phyloP scores from a whole-genome alignment of 2,797 vertebrate genomes.

The Lateolabrax maculatus region DNA sequence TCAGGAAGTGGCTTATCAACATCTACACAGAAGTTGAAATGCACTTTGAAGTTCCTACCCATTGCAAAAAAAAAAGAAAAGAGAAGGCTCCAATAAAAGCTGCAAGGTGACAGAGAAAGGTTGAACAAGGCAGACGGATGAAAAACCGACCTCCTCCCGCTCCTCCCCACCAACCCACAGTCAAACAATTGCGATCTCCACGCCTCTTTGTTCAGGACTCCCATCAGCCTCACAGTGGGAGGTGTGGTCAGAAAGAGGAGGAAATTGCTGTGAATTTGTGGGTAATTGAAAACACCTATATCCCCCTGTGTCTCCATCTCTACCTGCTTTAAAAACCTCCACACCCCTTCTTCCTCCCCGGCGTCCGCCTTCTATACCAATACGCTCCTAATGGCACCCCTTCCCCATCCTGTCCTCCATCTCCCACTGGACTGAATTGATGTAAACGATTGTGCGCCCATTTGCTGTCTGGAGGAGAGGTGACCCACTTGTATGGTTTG shows the following conservation, averaged over 20 bases:
- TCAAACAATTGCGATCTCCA: slow-evolving; percentile 78
- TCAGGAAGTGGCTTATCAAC: slow-evolving; percentile 76
- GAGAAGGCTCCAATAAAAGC: slow-evolving; percentile 52
- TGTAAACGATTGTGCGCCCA: slow-evolving; percentile 81
- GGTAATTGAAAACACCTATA: slow-evolving; percentile 87
- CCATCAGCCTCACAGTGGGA: slow-evolving; percentile 85
- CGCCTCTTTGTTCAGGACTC: slow-evolving; percentile 80
- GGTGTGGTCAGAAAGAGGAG: slow-evolving; percentile 81
- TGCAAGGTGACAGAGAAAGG: slow-evolving; percentile 82
- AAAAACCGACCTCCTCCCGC: slow-evolving; percentile 67
- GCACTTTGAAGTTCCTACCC: slow-evolving; percentile 70
- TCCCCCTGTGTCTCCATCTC: slow-evolving; percentile 71
- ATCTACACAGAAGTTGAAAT: slow-evolving; percentile 68
- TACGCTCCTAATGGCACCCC: slow-evolving; percentile 76
- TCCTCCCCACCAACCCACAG: slow-evolving; percentile 71
- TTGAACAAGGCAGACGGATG: slow-evolving; percentile 72
- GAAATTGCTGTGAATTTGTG: slow-evolving; percentile 86
- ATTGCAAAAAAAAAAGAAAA: slow-evolving; percentile 15
- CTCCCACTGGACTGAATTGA: slow-evolving; percentile 85
- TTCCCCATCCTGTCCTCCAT: slow-evolving; percentile 68
- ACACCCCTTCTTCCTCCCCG: slow-evolving; percentile 62
- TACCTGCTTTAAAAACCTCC: slow-evolving; percentile 71
- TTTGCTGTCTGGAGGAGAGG: slow-evolving; percentile 81
- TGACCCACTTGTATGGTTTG: slow-evolving; percentile 75
- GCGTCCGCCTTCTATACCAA: slow-evolving; percentile 70